Evolutionary conservation across 2,797 vertebrate species (phyloP).

Genomic region (Coccyzus lansbergi): DNA sequence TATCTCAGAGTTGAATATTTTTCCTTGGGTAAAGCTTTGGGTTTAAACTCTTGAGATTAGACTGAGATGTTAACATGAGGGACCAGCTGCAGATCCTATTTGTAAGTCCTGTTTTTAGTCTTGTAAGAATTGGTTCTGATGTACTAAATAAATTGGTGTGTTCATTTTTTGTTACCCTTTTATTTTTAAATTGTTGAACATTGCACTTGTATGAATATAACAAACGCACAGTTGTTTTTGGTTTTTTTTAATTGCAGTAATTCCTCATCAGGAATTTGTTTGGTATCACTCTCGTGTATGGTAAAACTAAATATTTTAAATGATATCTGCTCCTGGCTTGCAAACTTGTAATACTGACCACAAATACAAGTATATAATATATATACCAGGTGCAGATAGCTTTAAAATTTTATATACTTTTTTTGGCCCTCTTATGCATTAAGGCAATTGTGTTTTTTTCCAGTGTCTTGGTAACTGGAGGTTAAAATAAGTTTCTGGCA

Average conservation of each 20-base stretch:
- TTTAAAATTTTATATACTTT: slow-evolving; percentile 64
- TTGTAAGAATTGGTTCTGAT: slow-evolving; percentile 51
- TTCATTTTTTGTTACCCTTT: slow-evolving; percentile 69
- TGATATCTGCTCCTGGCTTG: slow-evolving; percentile 24
- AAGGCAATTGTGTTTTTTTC: slow-evolving; percentile 60
- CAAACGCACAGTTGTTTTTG: slow-evolving; percentile 51
- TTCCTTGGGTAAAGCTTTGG: slow-evolving; percentile 11
- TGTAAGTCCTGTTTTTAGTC: slow-evolving; percentile 42
- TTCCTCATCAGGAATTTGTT: slow-evolving; percentile 60
- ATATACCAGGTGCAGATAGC: slow-evolving; percentile 25
- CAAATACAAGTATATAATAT: neutral
- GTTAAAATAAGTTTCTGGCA: slow-evolving; percentile 69
- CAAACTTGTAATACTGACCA: slow-evolving; percentile 49
- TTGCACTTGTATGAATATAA: slow-evolving; percentile 72
- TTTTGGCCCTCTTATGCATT: slow-evolving; percentile 65
- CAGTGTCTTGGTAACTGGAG: slow-evolving; percentile 62
- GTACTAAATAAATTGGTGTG: slow-evolving; percentile 56
- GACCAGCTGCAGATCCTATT: slow-evolving; percentile 52
- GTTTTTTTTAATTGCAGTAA: slow-evolving; percentile 47
- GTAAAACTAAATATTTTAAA: slow-evolving; percentile 38
- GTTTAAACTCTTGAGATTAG: slow-evolving; percentile 22
- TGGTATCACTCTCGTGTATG: slow-evolving; percentile 53
- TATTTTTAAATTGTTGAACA: slow-evolving; percentile 64
- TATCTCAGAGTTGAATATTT: slow-evolving; percentile 25
- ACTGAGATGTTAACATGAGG: neutral